Conservation (phyloP, 2,113 vertebrate species). For the Tursiops truncatus region DNA sequence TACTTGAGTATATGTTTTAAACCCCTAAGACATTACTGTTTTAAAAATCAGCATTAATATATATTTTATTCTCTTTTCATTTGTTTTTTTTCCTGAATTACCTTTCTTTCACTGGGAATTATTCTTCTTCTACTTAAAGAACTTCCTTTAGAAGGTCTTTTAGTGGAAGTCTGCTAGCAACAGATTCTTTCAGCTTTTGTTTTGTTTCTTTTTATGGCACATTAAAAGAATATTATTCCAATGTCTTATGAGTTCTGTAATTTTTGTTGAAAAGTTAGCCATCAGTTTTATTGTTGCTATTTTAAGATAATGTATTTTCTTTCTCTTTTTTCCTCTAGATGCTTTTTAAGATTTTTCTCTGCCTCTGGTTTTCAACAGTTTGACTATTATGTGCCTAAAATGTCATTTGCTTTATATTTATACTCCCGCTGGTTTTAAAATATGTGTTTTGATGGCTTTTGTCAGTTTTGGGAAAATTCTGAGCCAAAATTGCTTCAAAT, state of each 20-base stretch:
- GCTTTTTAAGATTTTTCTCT: background rate
- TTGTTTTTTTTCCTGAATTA: background rate
- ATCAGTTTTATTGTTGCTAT: background rate
- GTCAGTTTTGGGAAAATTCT: background rate
- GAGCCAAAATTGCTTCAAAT: background rate
- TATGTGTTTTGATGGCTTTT: background rate
- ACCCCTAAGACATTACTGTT: background rate
- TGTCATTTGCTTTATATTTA: background rate
- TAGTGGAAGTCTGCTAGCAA: background rate
- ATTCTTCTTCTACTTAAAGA: background rate
- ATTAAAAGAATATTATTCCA: background rate
- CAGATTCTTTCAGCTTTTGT: background rate
- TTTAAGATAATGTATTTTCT: background rate
- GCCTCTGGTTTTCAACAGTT: background rate
- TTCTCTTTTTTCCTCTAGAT: background rate
- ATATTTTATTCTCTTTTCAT: background rate
- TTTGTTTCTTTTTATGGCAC: background rate
- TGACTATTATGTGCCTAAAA: background rate
- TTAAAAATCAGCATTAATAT: background rate
- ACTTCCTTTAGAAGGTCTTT: background rate
- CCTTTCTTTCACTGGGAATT: background rate
- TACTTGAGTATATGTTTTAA: background rate
- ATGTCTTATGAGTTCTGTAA: background rate
- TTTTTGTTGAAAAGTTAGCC: background rate
- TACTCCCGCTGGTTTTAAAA: background rate